Conservation (phyloP, 2,797 vertebrate species). For the Pachyuromys duprasi region DNA sequence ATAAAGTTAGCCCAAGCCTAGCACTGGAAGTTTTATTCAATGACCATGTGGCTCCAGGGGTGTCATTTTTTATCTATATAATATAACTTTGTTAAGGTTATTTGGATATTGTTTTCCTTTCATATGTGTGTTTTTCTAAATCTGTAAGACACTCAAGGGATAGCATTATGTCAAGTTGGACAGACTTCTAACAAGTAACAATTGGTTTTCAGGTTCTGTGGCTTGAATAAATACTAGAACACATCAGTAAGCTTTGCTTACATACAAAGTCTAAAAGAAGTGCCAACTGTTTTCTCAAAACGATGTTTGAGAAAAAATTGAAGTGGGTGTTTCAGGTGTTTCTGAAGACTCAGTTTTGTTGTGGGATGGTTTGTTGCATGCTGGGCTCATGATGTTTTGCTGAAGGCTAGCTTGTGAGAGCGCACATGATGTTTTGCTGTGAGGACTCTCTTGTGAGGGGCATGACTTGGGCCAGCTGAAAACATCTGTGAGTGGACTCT, state of each 20-base stretch:
- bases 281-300: neutral
- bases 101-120: neutral
- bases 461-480: too few relatives aligned
- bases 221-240: neutral
- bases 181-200: neutral
- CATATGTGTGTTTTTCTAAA: neutral
- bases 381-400: too few relatives aligned
- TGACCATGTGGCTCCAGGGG: neutral
- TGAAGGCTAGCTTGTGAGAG: too few relatives aligned
- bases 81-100: neutral
- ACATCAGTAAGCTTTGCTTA: neutral
- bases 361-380: too few relatives aligned
- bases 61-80: neutral
- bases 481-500: too few relatives aligned
- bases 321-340: too few relatives aligned
- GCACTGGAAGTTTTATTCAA: neutral
- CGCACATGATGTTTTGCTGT: too few relatives aligned
- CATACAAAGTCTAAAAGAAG: neutral
- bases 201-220: neutral
- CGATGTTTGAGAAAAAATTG: neutral
- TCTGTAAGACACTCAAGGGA: neutral
- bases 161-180: neutral
- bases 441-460: too few relatives aligned
- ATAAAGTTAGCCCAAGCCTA: neutral
- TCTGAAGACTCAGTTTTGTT: too few relatives aligned